Evolutionary conservation across 1,140 invertebrate genomes (phyloP), one percentile per base, ranked within the genome.

Genomic region (Atta cephalotes): DNA sequence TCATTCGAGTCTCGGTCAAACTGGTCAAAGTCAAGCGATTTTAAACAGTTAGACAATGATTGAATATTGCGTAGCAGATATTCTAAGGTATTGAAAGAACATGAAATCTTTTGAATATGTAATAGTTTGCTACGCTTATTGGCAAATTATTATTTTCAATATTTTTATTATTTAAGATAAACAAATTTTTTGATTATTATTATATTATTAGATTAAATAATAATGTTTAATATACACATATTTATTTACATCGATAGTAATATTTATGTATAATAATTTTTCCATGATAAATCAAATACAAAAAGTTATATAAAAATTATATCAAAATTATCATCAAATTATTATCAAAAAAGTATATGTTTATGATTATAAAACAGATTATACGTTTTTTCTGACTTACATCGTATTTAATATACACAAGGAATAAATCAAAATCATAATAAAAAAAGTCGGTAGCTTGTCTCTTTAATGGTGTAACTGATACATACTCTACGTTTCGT

Each of bases 1-100:
- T 49, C 58, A 72, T 72, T 12, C 16, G 12, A 31, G 10, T 39
- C n/a, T 39, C 6, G 21, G 88, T 87, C 84, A 90, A 90, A 86
- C 85, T 89, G 21, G 88, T 87, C 86, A 89, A 90, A 86, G 87
- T 89, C 81, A 70, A 65, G 65, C 66, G 71, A 86, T 77, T 79
- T 85, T 74, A 49, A 70, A 78, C 21, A 25, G n/a, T 68, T 28
- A 53, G 45, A 51, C 25, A 53, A 68, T 35, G 14, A 53, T 4
- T 6, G 7, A 10, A 62, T 35, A 68, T 53, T 68, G 7, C 18
- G 14, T 28, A 62, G 16, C 5, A 78, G 21, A 63, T 58, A 21
- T 18, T 74, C 53, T 74, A 25, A 9, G 6, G 18, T n/a, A 66
- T 5, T 60, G 10, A n/a, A 63, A 78, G 4, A 78, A 16, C 5